Percentiles rank a stretch among this genome's conserved stretches.
phyloP scores from a whole-genome alignment of 2,888 invertebrate genomes.

The Eilema sororculum region DNA sequence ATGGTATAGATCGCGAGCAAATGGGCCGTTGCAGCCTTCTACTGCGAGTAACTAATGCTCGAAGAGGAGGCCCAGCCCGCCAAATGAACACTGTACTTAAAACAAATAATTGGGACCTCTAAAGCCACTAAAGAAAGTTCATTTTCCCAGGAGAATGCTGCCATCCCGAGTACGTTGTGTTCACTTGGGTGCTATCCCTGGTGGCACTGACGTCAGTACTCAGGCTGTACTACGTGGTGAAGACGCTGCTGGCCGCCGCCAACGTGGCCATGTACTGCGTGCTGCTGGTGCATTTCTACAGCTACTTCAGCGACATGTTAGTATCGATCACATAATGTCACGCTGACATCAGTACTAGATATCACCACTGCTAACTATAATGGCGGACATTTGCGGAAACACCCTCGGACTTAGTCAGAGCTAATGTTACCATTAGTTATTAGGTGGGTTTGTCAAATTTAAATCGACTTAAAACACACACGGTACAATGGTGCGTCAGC shows the following conservation, averaged over 20 bases:
- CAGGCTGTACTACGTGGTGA: constrained; percentile 95
- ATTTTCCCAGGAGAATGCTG: constrained; percentile 80
- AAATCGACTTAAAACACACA: too few relatives aligned
- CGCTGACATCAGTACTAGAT: not conserved
- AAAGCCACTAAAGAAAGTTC: not conserved
- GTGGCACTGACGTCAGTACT: constrained; percentile 96
- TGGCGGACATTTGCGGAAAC: too few relatives aligned
- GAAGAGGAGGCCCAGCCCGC: too few relatives aligned
- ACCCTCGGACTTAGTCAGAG: too few relatives aligned
- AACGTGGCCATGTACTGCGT: constrained; percentile 92
- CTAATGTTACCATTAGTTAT: too few relatives aligned
- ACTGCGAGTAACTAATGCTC: too few relatives aligned
- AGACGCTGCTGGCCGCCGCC: constrained; percentile 91
- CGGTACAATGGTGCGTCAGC: too few relatives aligned
- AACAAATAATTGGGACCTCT: not conserved
- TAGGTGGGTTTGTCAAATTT: too few relatives aligned
- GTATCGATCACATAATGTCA: constrained; percentile 45
- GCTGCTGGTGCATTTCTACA: constrained; percentile 89
- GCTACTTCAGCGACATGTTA: constrained; percentile 78
- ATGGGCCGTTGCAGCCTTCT: too few relatives aligned
- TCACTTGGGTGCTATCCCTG: constrained; percentile 97
- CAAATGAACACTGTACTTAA: not conserved
- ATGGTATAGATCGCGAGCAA: too few relatives aligned
- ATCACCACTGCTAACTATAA: too few relatives aligned
- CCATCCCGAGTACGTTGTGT: constrained; percentile 95